Base-by-base conservation (phyloP, 2,888 invertebrate genomes). In the Fragum fragum region DNA sequence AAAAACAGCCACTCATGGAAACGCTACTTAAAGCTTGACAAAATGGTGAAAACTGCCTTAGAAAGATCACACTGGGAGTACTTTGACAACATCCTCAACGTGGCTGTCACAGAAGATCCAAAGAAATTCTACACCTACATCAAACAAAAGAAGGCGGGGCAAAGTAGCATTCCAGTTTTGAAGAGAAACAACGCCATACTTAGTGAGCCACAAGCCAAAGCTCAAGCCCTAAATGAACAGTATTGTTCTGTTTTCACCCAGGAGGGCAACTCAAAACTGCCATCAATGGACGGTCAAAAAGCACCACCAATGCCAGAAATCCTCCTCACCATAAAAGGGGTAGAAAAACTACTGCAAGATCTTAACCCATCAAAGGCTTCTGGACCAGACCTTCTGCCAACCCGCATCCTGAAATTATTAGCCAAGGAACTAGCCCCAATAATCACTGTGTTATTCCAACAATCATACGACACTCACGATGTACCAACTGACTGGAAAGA, bases 71-170 rank as follows among this genome's bases (percentile, higher is more conserved):
- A 81, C 32, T 28, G 74, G 21, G 52, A 57, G 2, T 69, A 73
- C 29, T 29, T 79, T 32, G 69, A 73, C n/a, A 78, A 78, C 42
- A 66, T 75, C 21, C 42, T 82, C 1, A 82, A 68, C 26, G 52
- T 23, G 5, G 72, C 68, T 69, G 68, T 72, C 32, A 74, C 21
- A 21, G 73, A 72, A 42, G 66, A 82, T 21, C 66, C 70, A 1
- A 81, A 82, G 66, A 82, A 68, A 61, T 82, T 75, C 32, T 79
- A 69, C 32, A 36, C 59, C 16, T 79, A 70, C 36, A 47, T 79
- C 9, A 61, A 79, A 47, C 29, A 61, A 28, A 73, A 73, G 26
- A 69, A 39, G 28, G 26, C 47, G 1, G 52, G 69, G 26, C 47
- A 52, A 21, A 28, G 47, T 26, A n/a, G 16, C 47, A 47, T 47